Conservation (phyloP, 2,888 invertebrate species). For the Melipona bicolor region DNA sequence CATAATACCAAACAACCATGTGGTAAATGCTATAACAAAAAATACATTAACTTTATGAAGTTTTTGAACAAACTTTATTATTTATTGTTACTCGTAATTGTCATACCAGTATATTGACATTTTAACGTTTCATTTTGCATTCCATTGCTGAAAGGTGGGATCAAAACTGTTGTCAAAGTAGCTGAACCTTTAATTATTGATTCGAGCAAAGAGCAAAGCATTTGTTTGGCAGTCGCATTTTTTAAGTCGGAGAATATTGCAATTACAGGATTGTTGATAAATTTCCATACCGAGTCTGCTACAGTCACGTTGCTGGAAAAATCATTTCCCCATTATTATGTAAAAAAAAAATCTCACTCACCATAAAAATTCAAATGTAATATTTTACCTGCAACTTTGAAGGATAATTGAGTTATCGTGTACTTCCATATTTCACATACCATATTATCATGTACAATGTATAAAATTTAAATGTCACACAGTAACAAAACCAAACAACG, state of each 20-base stretch:
- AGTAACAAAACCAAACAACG: not conserved
- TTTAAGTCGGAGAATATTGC: slow-evolving; percentile 86
- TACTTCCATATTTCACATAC: slow-evolving; percentile 56
- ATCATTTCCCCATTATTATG: not conserved
- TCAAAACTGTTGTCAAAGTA: slow-evolving; percentile 76
- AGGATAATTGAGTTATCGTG: slow-evolving; percentile 38
- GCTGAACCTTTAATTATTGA: slow-evolving; percentile 81
- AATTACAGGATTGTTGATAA: slow-evolving; percentile 87
- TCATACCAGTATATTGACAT: slow-evolving; percentile 73
- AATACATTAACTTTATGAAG: not conserved
- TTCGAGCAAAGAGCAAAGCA: slow-evolving; percentile 87
- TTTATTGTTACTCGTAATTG: not conserved
- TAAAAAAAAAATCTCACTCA: not conserved
- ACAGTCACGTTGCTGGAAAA: slow-evolving; percentile 37
- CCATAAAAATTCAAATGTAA: not conserved
- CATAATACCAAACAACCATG: slow-evolving; percentile 89
- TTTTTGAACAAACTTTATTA: not conserved
- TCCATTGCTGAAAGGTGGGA: slow-evolving; percentile 72
- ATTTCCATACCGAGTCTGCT: slow-evolving; percentile 86
- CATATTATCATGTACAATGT: not conserved
- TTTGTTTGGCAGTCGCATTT: slow-evolving; percentile 86
- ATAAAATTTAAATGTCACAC: not conserved
- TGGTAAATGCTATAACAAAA: slow-evolving; percentile 85
- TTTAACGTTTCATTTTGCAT: slow-evolving; percentile 65
- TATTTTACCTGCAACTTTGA: slow-evolving; percentile 50